phyloP scores from a whole-genome alignment of 35 echinoderm and acorn worm species.

The Ophioderma brevispina region DNA sequence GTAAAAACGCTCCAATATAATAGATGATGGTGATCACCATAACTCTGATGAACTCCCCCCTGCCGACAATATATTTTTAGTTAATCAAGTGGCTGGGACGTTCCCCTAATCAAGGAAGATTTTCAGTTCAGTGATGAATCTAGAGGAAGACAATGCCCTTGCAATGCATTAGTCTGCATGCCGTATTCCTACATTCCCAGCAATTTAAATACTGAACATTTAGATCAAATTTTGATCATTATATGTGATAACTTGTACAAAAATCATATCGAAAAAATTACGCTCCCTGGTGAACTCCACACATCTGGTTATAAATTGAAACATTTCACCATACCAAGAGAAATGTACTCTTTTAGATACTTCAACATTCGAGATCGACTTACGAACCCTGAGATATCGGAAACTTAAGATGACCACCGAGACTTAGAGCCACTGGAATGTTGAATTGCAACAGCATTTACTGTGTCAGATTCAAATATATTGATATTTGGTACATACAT shows the following conservation, averaged over 20 bases:
- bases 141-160: background rate
- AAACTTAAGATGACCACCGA: background rate
- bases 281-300: no score
- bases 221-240: slow-evolving; percentile 17
- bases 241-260: background rate
- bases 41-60: no score
- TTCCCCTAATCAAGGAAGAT: slow-evolving; percentile 16
- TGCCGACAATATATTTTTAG: background rate
- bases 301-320: no score
- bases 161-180: background rate
- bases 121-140: slow-evolving; percentile 12
- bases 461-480: slow-evolving; percentile 1
- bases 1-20: no score
- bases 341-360: background rate
- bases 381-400: background rate
- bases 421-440: background rate
- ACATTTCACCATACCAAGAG: no score
- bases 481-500: background rate
- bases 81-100: background rate
- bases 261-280: no score
- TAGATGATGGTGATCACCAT: no score
- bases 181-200: background rate
- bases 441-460: background rate
- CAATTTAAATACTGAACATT: background rate
- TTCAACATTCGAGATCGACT: background rate